A percentile compares a stretch with the other conserved stretches of the same genome.
Evolutionary conservation across 2,113 vertebrate genomes (phyloP).

Genomic region (Neodon shergylaensis): DNA sequence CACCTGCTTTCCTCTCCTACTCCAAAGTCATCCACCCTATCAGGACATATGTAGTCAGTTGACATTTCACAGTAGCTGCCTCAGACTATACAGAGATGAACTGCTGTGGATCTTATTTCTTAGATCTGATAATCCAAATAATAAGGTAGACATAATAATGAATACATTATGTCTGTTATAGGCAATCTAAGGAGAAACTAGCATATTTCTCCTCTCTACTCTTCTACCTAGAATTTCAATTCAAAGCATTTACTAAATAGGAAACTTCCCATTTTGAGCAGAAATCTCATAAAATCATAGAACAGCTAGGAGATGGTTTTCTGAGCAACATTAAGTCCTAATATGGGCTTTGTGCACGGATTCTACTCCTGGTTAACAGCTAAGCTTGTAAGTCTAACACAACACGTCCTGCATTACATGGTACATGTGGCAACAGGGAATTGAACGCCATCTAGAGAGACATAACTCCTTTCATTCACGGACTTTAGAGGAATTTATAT

Average conservation of each 20-base stretch:
- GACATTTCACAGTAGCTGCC: background rate
- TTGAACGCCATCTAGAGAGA: slow-evolving; percentile 19
- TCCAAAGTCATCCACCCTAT: background rate
- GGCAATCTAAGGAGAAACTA: background rate
- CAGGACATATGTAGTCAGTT: background rate
- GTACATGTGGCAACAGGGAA: background rate
- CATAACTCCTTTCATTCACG: background rate
- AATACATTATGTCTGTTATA: background rate
- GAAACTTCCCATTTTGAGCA: background rate
- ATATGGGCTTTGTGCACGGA: background rate
- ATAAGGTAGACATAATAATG: background rate
- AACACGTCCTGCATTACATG: background rate
- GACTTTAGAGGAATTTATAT: slow-evolving; percentile 33
- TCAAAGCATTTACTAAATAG: slow-evolving; percentile 30
- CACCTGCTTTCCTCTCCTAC: background rate
- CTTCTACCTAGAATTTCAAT: slow-evolving; percentile 7
- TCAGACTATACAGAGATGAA: background rate
- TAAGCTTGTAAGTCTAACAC: background rate
- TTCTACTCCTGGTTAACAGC: background rate
- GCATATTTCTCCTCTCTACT: background rate
- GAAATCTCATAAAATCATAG: slow-evolving; percentile 31
- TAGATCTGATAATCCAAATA: background rate
- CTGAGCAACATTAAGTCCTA: background rate
- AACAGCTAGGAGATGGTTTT: slow-evolving; percentile 14
- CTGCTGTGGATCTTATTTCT: background rate